Evolutionary conservation across 2,113 vertebrate genomes (phyloP), one percentile per base, ranked within the genome.

Genomic region (Lycaon pictus): DNA sequence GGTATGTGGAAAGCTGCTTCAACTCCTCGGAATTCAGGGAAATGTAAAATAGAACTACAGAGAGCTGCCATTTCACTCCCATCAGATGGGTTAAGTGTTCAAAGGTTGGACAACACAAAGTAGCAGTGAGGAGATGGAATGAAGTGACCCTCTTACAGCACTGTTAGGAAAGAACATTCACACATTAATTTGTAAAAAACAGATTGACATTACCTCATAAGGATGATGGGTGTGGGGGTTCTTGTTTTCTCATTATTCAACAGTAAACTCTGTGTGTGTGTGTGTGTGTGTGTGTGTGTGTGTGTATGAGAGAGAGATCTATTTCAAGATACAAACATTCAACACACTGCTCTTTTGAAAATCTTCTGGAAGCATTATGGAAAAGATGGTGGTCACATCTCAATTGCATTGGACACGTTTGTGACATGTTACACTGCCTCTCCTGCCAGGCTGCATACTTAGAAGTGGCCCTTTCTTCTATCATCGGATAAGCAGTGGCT

Each of bases 361-460:
- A 27, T 35, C 20, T 17, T 16, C 43, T 11, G 20, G 23, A n/a
- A 85, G 23, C 51, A 55, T 19, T 55, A 32, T 9, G 63, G 83
- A 65, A 90, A 79, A 25, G 19, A 22, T 29, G 4, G 58, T 72
- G 55, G 27, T 53, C 69, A 29, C 37, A 27, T 7, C 16, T 12
- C 60, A 4, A 13, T 15, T 4, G 4, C 15, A 3, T 0, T 29
- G 22, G 60, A 69, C 27, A n/a, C 16, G 3, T 58, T 19, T 65
- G 16, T 85, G 5, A 23, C 4, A 5, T 9, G 1, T 11, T 4
- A 3, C 1, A 4, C 11, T 11, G 5, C 20, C 51, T 69, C 37
- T n/a, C 51, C 13, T 2, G 16, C 20, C 29, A 25, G n/a, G 3
- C 22, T 5, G 0, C 19, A n/a, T 35, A 0, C 4, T 22, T 9